Base-by-base conservation (phyloP, 1,140 invertebrate species). In the Hycleus phaleratus region DNA sequence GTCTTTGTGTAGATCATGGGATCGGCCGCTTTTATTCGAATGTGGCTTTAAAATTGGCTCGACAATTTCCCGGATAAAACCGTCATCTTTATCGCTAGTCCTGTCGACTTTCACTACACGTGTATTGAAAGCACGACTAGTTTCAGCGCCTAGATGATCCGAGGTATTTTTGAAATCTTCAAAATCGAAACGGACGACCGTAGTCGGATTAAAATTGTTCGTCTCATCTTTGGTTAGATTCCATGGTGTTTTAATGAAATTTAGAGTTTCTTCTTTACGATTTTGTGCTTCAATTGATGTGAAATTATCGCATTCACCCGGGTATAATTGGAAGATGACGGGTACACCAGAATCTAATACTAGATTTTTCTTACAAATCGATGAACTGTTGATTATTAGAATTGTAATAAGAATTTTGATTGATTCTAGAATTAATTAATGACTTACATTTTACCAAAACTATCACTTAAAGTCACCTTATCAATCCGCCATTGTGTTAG, bases 381-480 rank as follows among this genome's bases (percentile, higher is more conserved):
- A 93, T 25, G 85, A 80, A 11, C 86, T 86, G 72, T 49, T 32
- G 18, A 18, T 18, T 18, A 1, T 25, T 12, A 10, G 18, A 8
- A 12, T 5, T 26, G 45, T n/a, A 46, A 18, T 18, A 18, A 18
- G 18, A 18, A 46, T 46, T 46, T 46, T 9, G 4, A 24, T 24
- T 46, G 39, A 55, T 12, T 25, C 42, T 56, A 5, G 2, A 46
- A 46, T 32, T 32, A 46, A 46, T 38, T 50, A 3, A 9, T 12
- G 32, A 40, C 78, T 78, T 70, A 87, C 83, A 78, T 85, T 68
- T 87, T 86, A 1, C 90, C 90, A 67, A 88, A 91, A 71, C 89
- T 91, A 70, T 93, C 89, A n/a, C 83, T 83, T 10, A 95, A 77
- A 24, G 85, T 81, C 8, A 95, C 78, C 71, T 91, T 91, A 70